Base-by-base conservation (phyloP, 2,888 invertebrate species). In the Acanthosepion esculentum region DNA sequence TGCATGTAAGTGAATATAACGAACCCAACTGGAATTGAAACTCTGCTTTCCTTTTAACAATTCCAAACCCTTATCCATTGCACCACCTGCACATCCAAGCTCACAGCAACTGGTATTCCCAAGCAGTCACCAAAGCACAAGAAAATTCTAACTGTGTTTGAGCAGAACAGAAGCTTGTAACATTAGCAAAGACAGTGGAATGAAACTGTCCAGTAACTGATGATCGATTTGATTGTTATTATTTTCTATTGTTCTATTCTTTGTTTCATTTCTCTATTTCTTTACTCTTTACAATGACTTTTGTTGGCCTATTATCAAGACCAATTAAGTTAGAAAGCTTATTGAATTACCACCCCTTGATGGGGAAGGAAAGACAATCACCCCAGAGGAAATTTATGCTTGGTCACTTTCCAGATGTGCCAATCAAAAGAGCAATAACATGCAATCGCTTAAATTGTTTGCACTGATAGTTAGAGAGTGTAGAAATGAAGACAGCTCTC, bases 361-460 rank as follows among this genome's bases (percentile, higher is more conserved):
- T n/a, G 1, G 15, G 5, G n/a, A 78, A 78, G n/a, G n/a, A n/a
- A 78, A 78, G 78, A 78, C 78, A n/a, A 78, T 78, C 78, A 78
- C 78, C n/a, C 78, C n/a, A 78, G n/a, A 78, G 78, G n/a, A 78
- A n/a, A n/a, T 78, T 78, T 78, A 78, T 33, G n/a, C 78, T 78
- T 78, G 78, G 78, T 78, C 78, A 78, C 78, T 78, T 78, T n/a
- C 78, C 78, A 78, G 78, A n/a, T 78, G 78, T 29, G n/a, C 78
- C 78, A 78, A 78, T 78, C 78, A 78, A 78, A 78, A 78, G 78
- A 78, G 78, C n/a, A 78, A 78, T 78, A 15, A 78, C n/a, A 78
- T 15, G 78, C 78, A 78, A 78, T 78, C n/a, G 78, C 18, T 78
- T 78, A n/a, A 78, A n/a, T 78, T 78, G 78, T 78, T 33, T 78